phyloP scores from a whole-genome alignment of 1,140 invertebrate genomes.

The Pantala flavescens region DNA sequence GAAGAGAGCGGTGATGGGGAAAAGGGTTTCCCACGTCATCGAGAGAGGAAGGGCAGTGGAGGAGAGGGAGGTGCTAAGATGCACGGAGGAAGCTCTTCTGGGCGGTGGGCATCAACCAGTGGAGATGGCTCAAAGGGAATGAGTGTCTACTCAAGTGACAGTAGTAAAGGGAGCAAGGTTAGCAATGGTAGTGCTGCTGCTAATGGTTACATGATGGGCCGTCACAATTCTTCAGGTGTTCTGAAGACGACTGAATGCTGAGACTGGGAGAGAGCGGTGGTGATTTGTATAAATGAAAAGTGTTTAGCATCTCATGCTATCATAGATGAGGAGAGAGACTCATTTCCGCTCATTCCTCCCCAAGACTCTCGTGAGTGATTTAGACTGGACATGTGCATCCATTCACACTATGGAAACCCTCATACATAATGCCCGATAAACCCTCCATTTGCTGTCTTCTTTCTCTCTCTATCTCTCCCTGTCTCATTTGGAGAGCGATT shows the following conservation, averaged over 20 bases:
- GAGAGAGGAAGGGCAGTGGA: neutral
- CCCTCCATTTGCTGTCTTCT: too few species aligned
- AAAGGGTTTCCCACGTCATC: neutral
- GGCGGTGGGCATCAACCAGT: constrained; percentile 16
- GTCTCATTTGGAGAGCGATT: neutral
- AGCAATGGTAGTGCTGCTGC: constrained; percentile 31
- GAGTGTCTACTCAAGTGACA: constrained; percentile 24
- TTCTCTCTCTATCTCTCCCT: neutral
- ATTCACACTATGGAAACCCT: neutral
- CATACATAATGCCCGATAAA: neutral
- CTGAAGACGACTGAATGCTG: neutral
- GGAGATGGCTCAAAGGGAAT: constrained; percentile 18
- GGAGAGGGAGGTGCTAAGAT: neutral
- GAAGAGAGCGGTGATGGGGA: neutral
- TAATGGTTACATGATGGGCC: constrained; percentile 30
- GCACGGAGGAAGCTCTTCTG: neutral
- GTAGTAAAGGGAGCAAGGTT: constrained; percentile 34
- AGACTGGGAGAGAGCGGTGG: neutral
- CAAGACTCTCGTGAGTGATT: constrained; percentile 4
- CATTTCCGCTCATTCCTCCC: neutral
- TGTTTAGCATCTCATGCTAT: neutral
- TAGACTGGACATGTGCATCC: constrained; percentile 4
- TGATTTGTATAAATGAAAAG: neutral
- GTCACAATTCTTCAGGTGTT: constrained; percentile 11
- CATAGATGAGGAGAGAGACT: too few species aligned